Percentiles rank a stretch among this genome's conserved stretches.
These are phyloP conservation scores for Suncus etruscus DNA, from an alignment of 2,113 vertebrate species.

Conservation along the genomic window DNA sequence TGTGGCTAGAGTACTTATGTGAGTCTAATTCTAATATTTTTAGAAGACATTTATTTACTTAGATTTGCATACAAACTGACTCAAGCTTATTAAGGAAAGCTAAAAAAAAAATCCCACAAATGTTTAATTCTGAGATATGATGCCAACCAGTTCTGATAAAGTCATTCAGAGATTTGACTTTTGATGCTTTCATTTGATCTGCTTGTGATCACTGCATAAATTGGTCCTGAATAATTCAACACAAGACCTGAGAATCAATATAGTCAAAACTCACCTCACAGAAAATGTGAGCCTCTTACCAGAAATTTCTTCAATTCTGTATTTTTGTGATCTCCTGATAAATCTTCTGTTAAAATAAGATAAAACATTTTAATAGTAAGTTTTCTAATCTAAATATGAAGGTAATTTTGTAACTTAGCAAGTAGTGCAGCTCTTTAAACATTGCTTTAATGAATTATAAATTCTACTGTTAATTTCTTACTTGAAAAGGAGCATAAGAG, in stretches of 20 bases:
- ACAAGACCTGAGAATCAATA: constrained; percentile 3
- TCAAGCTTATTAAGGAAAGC: neutral
- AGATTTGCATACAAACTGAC: neutral
- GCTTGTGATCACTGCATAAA: constrained; percentile 31
- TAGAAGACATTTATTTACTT: constrained; percentile 36
- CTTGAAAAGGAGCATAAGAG: constrained; percentile 34
- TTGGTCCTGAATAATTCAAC: constrained; percentile 49
- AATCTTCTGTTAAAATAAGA: constrained; percentile 31
- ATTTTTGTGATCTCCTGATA: constrained; percentile 22
- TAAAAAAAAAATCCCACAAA: neutral
- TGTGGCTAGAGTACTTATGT: neutral
- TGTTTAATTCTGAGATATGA: constrained; percentile 40
- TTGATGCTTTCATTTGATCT: constrained; percentile 17
- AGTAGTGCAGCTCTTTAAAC: neutral
- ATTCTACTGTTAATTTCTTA: constrained; percentile 5
- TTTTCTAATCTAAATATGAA: neutral
- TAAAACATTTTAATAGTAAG: constrained; percentile 10
- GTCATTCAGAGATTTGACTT: constrained; percentile 27
- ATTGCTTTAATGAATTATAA: constrained; percentile 20
- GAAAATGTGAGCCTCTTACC: neutral
- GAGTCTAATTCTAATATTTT: neutral
- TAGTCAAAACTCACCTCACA: neutral
- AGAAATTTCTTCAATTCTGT: neutral
- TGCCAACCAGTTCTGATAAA: neutral
- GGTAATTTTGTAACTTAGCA: neutral